Evolutionary conservation across 2,113 vertebrate genomes (phyloP).

Genomic region (Festucalex cinctus): DNA sequence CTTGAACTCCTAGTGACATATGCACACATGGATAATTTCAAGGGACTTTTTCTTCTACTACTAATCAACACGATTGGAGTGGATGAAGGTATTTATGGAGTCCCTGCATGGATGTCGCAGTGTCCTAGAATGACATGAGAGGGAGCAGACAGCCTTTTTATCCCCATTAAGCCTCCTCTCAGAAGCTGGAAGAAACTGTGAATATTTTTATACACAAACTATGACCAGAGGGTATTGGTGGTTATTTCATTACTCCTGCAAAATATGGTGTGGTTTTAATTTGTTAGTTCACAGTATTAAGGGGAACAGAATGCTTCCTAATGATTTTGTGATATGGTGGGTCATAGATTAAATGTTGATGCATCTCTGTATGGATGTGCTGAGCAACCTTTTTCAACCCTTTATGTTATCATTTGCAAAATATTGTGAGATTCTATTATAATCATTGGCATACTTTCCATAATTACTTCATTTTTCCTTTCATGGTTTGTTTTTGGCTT

Average conservation of each 20-base stretch:
- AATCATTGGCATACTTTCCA: too few relatives aligned
- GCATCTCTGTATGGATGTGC: background rate
- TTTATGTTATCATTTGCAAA: background rate
- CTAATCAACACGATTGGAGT: conserved; percentile 46
- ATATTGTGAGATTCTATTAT: too few relatives aligned
- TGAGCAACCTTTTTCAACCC: background rate
- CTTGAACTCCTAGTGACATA: conserved; percentile 67
- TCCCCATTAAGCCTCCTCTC: conserved; percentile 23
- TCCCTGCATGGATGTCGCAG: conserved; percentile 40
- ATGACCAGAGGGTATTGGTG: background rate
- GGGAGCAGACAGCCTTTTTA: conserved; percentile 51
- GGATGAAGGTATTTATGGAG: conserved; percentile 53
- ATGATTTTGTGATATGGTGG: background rate
- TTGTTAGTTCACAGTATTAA: background rate
- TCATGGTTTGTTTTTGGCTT: background rate
- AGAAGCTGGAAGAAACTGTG: conserved; percentile 20
- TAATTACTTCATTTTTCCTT: background rate
- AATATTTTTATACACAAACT: conserved; percentile 25
- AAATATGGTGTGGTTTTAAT: background rate
- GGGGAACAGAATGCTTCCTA: background rate
- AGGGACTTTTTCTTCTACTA: conserved; percentile 46
- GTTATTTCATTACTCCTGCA: background rate
- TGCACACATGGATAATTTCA: conserved; percentile 59
- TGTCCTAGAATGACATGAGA: conserved; percentile 44
- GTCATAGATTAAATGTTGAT: background rate